These are phyloP conservation scores for Proctacanthus coquilletti DNA, from an alignment of 1,140 invertebrate species.

Conservation along the genomic window DNA sequence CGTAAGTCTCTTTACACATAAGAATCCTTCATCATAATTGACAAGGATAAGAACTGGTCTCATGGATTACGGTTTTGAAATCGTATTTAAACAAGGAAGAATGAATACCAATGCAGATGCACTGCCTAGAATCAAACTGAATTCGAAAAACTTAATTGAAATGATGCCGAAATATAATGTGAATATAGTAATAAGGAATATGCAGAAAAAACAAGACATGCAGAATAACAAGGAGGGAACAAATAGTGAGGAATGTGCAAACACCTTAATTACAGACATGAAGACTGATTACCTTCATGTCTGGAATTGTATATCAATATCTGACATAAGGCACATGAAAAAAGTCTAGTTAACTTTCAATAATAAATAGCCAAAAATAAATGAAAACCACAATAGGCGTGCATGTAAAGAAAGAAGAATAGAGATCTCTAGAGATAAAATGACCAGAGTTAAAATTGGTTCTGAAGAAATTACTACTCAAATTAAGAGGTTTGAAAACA, in stretches of 20 bases:
- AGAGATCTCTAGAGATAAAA: too few species aligned
- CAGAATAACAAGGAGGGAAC: too few species aligned
- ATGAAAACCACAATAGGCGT: not conserved
- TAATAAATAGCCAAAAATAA: conserved; percentile 1
- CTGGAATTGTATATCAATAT: too few species aligned
- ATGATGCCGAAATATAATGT: not conserved
- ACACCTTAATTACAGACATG: too few species aligned
- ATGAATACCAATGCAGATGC: conserved; percentile 10
- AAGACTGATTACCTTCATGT: too few species aligned
- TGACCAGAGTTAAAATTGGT: conserved; percentile 2
- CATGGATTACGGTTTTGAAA: conserved; percentile 8
- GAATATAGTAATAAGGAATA: too few species aligned
- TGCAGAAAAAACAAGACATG: too few species aligned
- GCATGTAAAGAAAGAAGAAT: conserved; percentile 2
- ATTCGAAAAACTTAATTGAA: not conserved
- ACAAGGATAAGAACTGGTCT: conserved; percentile 6
- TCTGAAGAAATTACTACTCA: conserved; percentile 2
- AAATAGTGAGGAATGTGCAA: too few species aligned
- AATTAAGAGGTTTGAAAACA: not conserved
- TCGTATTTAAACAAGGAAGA: conserved; percentile 8
- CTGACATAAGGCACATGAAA: too few species aligned
- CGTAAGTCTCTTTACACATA: conserved; percentile 6
- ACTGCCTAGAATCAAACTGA: conserved; percentile 8
- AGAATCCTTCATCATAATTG: conserved; percentile 8
- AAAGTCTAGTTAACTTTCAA: too few species aligned